Evolutionary conservation across 64 coral and sea anemone genomes (phyloP).

Genomic region (Pocillopora verrucosa): DNA sequence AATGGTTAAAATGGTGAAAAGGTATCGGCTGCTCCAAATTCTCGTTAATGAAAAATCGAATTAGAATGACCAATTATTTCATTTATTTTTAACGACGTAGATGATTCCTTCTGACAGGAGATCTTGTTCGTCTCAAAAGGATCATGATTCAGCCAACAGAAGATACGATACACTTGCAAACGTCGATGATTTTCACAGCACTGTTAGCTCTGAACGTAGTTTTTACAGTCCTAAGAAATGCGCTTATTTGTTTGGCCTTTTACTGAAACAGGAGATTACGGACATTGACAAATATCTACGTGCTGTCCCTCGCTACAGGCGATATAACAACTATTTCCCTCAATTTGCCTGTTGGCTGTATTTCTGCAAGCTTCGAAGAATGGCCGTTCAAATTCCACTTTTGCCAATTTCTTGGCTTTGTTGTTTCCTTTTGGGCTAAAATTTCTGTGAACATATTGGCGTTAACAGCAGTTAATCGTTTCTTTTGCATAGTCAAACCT

Average conservation of each 20-base stretch:
- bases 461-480: slow-evolving; percentile 28
- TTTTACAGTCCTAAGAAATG: slow-evolving; percentile 9
- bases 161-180: neutral
- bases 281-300: slow-evolving; percentile 24
- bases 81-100: no score
- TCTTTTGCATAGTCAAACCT: slow-evolving; percentile 16
- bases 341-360: neutral
- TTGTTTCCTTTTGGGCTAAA: neutral
- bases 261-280: slow-evolving; percentile 28
- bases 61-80: no score
- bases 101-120: no score
- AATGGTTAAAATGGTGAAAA: no score
- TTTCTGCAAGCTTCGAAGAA: neutral
- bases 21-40: no score
- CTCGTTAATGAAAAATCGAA: no score
- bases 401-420: slow-evolving; percentile 33
- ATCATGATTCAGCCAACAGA: neutral
- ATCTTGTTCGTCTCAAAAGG: no score
- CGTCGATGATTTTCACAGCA: neutral
- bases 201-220: neutral
- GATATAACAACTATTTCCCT: slow-evolving; percentile 20
- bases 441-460: slow-evolving; percentile 2
- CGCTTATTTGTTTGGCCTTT: slow-evolving; percentile 18
- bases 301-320: neutral
- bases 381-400: neutral